Base-by-base conservation (phyloP, 2,113 vertebrate genomes). In the Sus scrofa region DNA sequence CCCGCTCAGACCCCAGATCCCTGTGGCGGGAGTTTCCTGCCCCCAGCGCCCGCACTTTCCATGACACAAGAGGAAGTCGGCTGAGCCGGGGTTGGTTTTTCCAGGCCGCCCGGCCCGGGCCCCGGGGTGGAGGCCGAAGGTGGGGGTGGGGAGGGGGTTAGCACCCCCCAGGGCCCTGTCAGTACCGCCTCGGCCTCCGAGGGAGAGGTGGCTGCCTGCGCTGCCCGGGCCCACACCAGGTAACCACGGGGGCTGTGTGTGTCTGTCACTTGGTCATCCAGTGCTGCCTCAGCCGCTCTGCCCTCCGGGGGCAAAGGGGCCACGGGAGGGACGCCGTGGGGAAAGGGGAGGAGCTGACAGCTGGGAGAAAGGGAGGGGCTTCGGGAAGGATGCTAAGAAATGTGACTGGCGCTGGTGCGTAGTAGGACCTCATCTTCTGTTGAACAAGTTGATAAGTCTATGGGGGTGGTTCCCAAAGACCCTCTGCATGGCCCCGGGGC, bases 51-150 rank as follows among this genome's bases (percentile, higher is more conserved):
- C 27, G 34, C 81, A 97, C 86, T 98, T 98, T 97, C 97, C 97
- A 87, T 97, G 97, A 98, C 97, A 97, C 96, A 95, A 97, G 89
- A 97, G 97, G 97, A 97, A 97, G 98, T 97, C 95, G 86, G 85
- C 94, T 79, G 96, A 74, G 79, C 93, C 1, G 2, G 24, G 68
- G 92, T 65, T 90, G 94, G 96, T 97, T 92, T 96, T 97, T 98
- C 97, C 97, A 98, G 44, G 91, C 85, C 24, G 84, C 73, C 18
- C 0, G 65, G 74, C 54, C 65, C 18, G n/a, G n/a, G n/a, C n/a
- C n/a, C n/a, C n/a, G 0, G 24, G 62, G 86, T 60, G 85, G 89
- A 77, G 82, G 91, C 93, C 71, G 2, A 18, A 44, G 94, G 79
- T 39, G 37, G 81, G 96, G 84, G 77, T 10, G 32, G 50, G 92